These are phyloP conservation scores for Charanyca ferruginea DNA, from an alignment of 2,888 invertebrate genomes.

Conservation along the genomic window DNA sequence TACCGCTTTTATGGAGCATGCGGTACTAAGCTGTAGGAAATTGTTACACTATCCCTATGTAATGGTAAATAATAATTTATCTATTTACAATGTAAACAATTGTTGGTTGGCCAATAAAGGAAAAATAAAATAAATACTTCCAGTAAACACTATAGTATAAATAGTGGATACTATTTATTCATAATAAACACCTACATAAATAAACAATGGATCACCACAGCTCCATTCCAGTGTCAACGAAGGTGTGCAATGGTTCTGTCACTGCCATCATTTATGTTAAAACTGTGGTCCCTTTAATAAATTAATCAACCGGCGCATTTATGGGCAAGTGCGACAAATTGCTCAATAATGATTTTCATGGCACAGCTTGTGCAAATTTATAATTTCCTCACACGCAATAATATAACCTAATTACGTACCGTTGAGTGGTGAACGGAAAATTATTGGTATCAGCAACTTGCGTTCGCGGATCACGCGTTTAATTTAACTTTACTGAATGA, in stretches of 20 bases:
- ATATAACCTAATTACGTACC: conserved; percentile 68
- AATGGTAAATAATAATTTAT: too few species aligned
- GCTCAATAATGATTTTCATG: conserved; percentile 80
- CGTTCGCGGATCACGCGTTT: conserved; percentile 55
- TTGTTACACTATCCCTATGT: too few species aligned
- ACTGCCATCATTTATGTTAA: conserved; percentile 76
- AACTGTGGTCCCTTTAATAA: conserved; percentile 81
- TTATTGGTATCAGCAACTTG: conserved; percentile 63
- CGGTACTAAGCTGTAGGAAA: too few species aligned
- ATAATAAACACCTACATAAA: conserved; percentile 40
- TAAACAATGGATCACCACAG: conserved; percentile 47
- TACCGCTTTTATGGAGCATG: too few species aligned
- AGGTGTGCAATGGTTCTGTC: conserved; percentile 48
- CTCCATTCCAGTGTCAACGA: conserved; percentile 35
- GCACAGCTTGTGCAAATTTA: conserved; percentile 79
- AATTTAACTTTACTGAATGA: conserved; percentile 45
- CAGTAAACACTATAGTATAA: conserved; percentile 18
- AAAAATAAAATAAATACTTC: too few species aligned
- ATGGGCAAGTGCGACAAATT: conserved; percentile 81
- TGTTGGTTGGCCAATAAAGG: too few species aligned
- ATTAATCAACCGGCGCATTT: conserved; percentile 84
- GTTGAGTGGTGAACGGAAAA: conserved; percentile 60
- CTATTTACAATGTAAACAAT: too few species aligned
- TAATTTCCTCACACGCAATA: conserved; percentile 73
- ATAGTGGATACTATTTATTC: conserved; percentile 26